These are phyloP conservation scores for Argynnis bischoffii DNA, from an alignment of 2,888 invertebrate species.

Conservation along the genomic window DNA sequence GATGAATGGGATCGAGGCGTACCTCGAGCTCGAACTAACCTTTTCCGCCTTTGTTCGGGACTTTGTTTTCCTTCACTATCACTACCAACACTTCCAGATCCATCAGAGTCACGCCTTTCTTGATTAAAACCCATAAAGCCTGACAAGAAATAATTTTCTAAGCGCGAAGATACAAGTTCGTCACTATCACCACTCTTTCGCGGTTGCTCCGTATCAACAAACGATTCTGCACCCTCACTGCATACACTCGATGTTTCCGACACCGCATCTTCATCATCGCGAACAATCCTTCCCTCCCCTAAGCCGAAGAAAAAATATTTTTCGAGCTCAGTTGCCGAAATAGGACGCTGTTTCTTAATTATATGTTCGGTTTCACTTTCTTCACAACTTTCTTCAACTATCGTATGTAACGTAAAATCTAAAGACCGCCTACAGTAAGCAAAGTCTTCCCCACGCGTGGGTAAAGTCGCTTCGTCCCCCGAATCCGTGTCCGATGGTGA, in stretches of 20 bases:
- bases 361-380: constrained; percentile 92
- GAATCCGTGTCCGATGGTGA: constrained; percentile 86
- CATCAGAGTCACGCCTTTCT: constrained; percentile 90
- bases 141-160: constrained; percentile 94
- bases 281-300: constrained; percentile 85
- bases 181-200: constrained; percentile 84
- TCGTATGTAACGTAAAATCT: constrained; percentile 95
- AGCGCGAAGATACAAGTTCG: constrained; percentile 90
- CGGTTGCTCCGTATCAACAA: constrained; percentile 83
- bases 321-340: constrained; percentile 92
- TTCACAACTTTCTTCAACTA: constrained; percentile 96
- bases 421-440: constrained; percentile 91
- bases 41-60: constrained; percentile 92
- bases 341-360: constrained; percentile 84
- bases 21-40: constrained; percentile 90
- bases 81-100: constrained; percentile 93
- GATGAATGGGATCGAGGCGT: constrained; percentile 92
- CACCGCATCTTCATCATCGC: constrained; percentile 84
- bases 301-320: constrained; percentile 95
- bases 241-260: constrained; percentile 94
- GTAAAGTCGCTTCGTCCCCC: constrained; percentile 85
- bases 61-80: constrained; percentile 94
- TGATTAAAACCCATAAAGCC: constrained; percentile 92
- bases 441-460: constrained; percentile 90
- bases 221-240: constrained; percentile 90